Evolutionary conservation across 2,797 vertebrate genomes (phyloP).

Genomic region (Macropodus opercularis): DNA sequence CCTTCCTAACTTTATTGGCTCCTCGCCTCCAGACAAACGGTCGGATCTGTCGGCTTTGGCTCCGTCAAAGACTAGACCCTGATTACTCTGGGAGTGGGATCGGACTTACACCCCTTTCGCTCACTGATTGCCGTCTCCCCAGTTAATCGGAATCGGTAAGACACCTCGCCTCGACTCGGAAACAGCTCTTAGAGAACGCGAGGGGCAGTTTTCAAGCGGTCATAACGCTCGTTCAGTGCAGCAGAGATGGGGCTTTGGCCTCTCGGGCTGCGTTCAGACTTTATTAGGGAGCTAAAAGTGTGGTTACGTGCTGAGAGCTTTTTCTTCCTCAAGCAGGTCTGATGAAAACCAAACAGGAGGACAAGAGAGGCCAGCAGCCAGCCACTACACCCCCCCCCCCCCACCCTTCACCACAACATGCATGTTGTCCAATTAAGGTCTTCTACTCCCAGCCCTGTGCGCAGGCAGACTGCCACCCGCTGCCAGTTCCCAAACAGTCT

Average conservation of each 20-base stretch:
- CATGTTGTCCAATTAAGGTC: slow-evolving; percentile 79
- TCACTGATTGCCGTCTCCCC: too few relatives aligned
- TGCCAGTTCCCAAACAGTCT: slow-evolving; percentile 56
- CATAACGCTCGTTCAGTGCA: slow-evolving; percentile 9
- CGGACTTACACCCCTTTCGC: too few relatives aligned
- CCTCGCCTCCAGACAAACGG: slow-evolving; percentile 60
- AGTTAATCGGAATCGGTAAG: too few relatives aligned
- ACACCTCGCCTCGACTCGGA: not conserved
- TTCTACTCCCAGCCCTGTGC: slow-evolving; percentile 46
- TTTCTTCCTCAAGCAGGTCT: slow-evolving; percentile 60
- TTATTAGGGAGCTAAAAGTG: slow-evolving; percentile 38
- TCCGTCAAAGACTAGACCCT: slow-evolving; percentile 42
- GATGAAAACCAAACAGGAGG: slow-evolving; percentile 69
- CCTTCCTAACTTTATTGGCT: slow-evolving; percentile 66
- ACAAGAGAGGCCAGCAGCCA: slow-evolving; percentile 32
- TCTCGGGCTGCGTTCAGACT: slow-evolving; percentile 19
- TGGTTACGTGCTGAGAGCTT: slow-evolving; percentile 50
- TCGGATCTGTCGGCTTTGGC: slow-evolving; percentile 66
- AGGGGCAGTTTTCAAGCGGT: not conserved
- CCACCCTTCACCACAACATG: slow-evolving; percentile 41
- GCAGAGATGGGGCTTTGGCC: slow-evolving; percentile 17
- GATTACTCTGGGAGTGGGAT: slow-evolving; percentile 56
- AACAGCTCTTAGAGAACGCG: not conserved
- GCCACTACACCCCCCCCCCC: not conserved
- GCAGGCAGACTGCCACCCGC: slow-evolving; percentile 48